Base-by-base conservation (phyloP, 2,888 invertebrate species). In the Zele albiditarsus region DNA sequence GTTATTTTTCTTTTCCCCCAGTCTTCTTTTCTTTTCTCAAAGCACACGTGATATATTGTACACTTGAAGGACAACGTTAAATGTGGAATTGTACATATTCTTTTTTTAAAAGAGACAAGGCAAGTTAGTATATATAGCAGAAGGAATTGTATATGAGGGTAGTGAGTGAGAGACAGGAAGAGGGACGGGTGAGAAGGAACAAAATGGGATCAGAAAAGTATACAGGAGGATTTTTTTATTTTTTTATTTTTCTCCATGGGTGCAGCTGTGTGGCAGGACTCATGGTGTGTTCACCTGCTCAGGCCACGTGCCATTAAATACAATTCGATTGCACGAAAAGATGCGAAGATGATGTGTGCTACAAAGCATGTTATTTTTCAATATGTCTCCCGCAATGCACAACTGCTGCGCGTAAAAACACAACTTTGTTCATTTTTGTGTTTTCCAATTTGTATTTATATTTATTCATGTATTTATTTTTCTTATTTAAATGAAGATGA, bases 151-250 rank as follows among this genome's bases (percentile, higher is more conserved):
- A 62, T 58, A 63, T 71, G 68, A 31, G 38, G 27, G 31, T 68
- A 75, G 53, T 27, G 20, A 58, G 46, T 12, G 58, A 63, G 31
- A 28, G 49, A 71, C 27, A 70, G 63, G 65, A 27, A 72, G 33
- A 12, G 28, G 53, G 53, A 53, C 28, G 70, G 23, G 58, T 68
- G 65, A 42, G 31, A 57, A 68, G 31, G 57, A 71, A 33, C 62
- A 73, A 73, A 75, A 75, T 75, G 46, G 71, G 71, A 74, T 71
- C 68, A 33, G 27, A 46, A 67, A 49, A 62, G 20, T 25, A 63
- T 60, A 38, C 14, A 66, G 42, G 67, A 57, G n/a, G 20, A 20
- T 20, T 20, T 20, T 53, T 53, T 53, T 53, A 4, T 53, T n/a
- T n/a, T 46, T 3, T 46, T 46, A 16, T 28, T 53, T 68, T 53